A percentile compares a stretch with the other conserved stretches of the same genome.
These are phyloP conservation scores for Clavelina lepadiformis DNA, from an alignment of 23 tunicate genomes.

Conservation along the genomic window DNA sequence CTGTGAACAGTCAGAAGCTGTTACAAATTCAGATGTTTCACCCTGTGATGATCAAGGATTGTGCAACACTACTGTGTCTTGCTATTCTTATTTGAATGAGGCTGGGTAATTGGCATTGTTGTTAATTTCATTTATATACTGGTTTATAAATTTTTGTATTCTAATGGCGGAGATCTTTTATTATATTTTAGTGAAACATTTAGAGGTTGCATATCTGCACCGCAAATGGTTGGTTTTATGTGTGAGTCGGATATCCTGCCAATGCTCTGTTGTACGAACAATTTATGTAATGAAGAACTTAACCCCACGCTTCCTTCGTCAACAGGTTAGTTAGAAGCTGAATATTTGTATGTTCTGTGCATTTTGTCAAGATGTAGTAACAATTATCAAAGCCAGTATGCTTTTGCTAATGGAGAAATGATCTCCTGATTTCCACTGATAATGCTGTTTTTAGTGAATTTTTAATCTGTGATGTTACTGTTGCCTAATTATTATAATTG, in stretches of 20 bases:
- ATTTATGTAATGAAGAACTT: constrained; percentile 26
- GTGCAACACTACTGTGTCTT: constrained; percentile 18
- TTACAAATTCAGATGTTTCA: constrained; percentile 1
- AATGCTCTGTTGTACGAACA: constrained; percentile 21
- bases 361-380: too few species aligned
- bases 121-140: background rate
- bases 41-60: background rate
- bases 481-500: too few species aligned
- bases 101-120: background rate
- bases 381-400: too few species aligned
- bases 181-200: background rate
- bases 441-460: too few species aligned
- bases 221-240: constrained; percentile 5
- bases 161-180: background rate
- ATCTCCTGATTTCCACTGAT: too few species aligned
- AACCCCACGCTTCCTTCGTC: constrained; percentile 27
- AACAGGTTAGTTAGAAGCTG: constrained; percentile 5
- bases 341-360: background rate
- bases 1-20: constrained; percentile 7
- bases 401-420: too few species aligned
- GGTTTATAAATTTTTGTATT: background rate
- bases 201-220: constrained; percentile 3
- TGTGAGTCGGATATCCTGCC: constrained; percentile 3
- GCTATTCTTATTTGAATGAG: constrained; percentile 9
- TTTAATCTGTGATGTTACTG: too few species aligned